Evolutionary conservation across 30 jellyfish, hydroid and myxozoan species (phyloP).

Genomic region (Hydractinia symbiolongicarpus): DNA sequence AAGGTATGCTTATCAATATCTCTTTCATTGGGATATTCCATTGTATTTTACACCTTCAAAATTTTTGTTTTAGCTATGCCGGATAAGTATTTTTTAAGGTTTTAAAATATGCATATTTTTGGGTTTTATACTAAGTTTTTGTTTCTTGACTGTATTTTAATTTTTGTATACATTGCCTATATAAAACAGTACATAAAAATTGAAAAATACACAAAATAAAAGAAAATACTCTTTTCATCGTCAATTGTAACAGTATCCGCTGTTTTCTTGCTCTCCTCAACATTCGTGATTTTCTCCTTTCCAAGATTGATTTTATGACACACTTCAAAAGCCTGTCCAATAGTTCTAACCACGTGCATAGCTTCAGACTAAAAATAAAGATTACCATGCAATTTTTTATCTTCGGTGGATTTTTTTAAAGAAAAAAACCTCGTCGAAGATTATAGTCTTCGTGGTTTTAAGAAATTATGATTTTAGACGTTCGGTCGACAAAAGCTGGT

Average conservation of each 20-base stretch:
- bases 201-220: background rate
- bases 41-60: too few species aligned
- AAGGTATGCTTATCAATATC: too few species aligned
- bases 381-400: background rate
- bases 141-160: too few species aligned
- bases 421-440: background rate
- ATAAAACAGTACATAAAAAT: too few species aligned
- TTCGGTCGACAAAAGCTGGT: too few species aligned
- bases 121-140: too few species aligned
- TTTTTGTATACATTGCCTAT: too few species aligned
- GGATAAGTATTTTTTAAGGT: too few species aligned
- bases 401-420: background rate
- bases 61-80: too few species aligned
- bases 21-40: too few species aligned
- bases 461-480: too few species aligned
- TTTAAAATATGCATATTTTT: too few species aligned
- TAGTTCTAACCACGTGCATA: slow-evolving; percentile 85
- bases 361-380: slow-evolving; percentile 61
- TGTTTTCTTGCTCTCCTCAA: slow-evolving; percentile 17
- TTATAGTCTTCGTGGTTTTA: background rate
- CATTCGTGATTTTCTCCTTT: slow-evolving; percentile 22
- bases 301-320: slow-evolving; percentile 77
- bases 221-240: slow-evolving; percentile 24
- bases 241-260: background rate
- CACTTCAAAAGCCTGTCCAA: slow-evolving; percentile 97